Evolutionary conservation across 2,113 vertebrate species (phyloP), one percentile per base, ranked within the genome.

Genomic region (Lethenteron reissneri): DNA sequence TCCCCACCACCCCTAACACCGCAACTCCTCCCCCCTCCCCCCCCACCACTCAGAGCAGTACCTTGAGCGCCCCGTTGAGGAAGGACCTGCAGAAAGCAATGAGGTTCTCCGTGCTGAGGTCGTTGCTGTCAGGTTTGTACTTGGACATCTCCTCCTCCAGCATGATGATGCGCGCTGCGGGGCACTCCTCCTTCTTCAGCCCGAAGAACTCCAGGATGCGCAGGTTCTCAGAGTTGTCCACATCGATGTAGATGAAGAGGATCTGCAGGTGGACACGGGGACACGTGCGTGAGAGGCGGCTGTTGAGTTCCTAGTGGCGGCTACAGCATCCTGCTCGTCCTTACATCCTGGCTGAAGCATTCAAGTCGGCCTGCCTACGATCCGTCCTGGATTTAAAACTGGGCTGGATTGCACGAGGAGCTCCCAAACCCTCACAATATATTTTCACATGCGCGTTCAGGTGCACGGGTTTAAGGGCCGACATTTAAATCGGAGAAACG

Each of bases 121-220:
- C 82, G 2, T 84, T 77, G 0, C 76, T 84, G 57, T 88, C 87
- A 0, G 92, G 92, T 76, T 86, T 95, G 82, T 95, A 99, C 74
- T 99, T 99, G 71, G 94, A 95, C 94, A 99, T 99, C 74, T 99
- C 94, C 57, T 99, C 94, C 77, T 99, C 92, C 73, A 99, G 80
- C 0, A 92, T 99, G 79, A 99, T 99, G 74, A 99, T 86, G 12
- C 94, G 85, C 60, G 96, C 84, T 4, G 92, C 89, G 0, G 94
- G 94, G 71, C 94, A 96, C 73, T 95, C 94, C 12, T 96, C 92
- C 70, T 92, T 97, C 83, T 91, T 95, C 10, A 99, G 83, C 71
- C 94, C 94, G 6, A 99, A 99, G 77, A 99, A 99, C 81, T 99
- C 94, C 41, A 99, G 76, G 78, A 99, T 96, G 64, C 94, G 83